phyloP scores from a whole-genome alignment of 1,140 invertebrate genomes.

The Drosophila santomea region DNA sequence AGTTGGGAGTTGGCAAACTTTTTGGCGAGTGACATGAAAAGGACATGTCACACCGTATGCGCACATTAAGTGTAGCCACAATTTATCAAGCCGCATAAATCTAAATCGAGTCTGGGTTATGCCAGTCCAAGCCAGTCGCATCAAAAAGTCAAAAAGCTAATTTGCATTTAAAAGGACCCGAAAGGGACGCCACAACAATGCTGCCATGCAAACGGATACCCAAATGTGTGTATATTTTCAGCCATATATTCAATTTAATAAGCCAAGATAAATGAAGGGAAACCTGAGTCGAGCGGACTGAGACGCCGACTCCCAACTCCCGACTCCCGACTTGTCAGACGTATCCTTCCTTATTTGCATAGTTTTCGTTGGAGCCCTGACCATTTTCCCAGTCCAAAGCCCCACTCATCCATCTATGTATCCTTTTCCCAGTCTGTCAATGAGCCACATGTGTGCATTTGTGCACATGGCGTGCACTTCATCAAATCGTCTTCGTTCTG shows the following conservation, averaged over 20 bases:
- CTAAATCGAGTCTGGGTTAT: constrained; percentile 75
- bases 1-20: constrained; percentile 48
- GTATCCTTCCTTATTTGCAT: constrained; percentile 74
- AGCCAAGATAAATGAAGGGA: constrained; percentile 76
- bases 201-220: constrained; percentile 47
- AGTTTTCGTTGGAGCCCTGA: constrained; percentile 62
- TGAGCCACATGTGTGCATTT: constrained; percentile 59
- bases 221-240: constrained; percentile 41
- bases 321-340: constrained; percentile 43
- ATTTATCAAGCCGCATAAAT: constrained; percentile 82
- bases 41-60: constrained; percentile 82
- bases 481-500: constrained; percentile 62
- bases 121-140: constrained; percentile 40
- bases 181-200: constrained; percentile 60
- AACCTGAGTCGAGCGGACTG: constrained; percentile 21
- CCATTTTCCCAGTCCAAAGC: constrained; percentile 32
- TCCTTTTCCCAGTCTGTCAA: constrained; percentile 52
- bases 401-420: not conserved
- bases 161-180: constrained; percentile 80
- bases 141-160: constrained; percentile 83
- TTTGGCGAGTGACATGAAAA: constrained; percentile 81
- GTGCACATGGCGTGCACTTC: constrained; percentile 60
- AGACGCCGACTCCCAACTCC: constrained; percentile 22
- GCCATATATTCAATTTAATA: constrained; percentile 82
- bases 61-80: constrained; percentile 82